These are phyloP conservation scores for Sebastes taczanowskii DNA, from an alignment of 2,797 vertebrate species.

Conservation along the genomic window DNA sequence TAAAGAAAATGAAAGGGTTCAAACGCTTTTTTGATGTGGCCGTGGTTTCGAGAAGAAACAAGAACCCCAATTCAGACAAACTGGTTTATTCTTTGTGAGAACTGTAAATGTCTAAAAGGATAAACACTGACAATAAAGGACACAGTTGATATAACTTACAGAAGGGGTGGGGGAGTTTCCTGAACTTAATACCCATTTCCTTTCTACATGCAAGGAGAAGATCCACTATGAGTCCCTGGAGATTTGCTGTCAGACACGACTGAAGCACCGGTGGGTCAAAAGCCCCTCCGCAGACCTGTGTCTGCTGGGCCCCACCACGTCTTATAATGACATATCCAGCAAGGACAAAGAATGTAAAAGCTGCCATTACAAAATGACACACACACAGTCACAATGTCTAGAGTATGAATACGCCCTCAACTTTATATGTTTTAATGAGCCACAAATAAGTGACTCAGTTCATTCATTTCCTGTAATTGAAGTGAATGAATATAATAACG, in stretches of 20 bases:
- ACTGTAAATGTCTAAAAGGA: slow-evolving; percentile 7
- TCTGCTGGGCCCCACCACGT: slow-evolving; percentile 7
- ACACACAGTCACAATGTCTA: not conserved
- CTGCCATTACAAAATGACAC: not conserved
- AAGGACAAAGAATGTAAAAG: slow-evolving; percentile 2
- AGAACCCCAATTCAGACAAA: not conserved
- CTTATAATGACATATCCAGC: slow-evolving; percentile 3
- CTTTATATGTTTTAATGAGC: slow-evolving; percentile 11
- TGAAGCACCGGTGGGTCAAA: slow-evolving; percentile 5
- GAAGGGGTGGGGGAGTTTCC: slow-evolving; percentile 11
- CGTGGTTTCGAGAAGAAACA: not conserved
- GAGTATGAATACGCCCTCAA: not conserved
- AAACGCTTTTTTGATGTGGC: not conserved
- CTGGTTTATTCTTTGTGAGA: not conserved
- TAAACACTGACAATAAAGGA: slow-evolving; percentile 6
- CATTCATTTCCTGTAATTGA: slow-evolving; percentile 1
- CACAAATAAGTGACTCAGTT: not conserved
- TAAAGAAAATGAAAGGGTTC: not conserved
- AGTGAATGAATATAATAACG: slow-evolving; percentile 9
- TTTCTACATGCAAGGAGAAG: slow-evolving; percentile 40
- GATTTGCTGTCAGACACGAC: slow-evolving; percentile 33
- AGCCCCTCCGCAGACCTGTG: not conserved
- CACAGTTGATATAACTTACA: slow-evolving; percentile 1
- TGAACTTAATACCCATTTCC: slow-evolving; percentile 37
- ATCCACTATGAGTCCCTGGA: slow-evolving; percentile 23